phyloP scores from a whole-genome alignment of 2,888 invertebrate genomes.

The Lithosia quadra region DNA sequence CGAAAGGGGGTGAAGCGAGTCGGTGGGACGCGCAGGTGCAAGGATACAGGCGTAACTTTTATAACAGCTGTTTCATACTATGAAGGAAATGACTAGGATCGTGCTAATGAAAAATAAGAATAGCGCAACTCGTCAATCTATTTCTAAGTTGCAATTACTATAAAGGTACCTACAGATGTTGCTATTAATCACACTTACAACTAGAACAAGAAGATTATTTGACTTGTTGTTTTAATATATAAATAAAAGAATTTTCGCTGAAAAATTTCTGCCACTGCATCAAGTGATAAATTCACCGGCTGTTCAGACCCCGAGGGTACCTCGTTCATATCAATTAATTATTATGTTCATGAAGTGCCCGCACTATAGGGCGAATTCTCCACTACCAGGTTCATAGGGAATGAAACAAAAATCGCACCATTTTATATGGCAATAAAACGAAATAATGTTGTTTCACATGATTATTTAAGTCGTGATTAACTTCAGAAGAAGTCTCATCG shows the following conservation, averaged over 20 bases:
- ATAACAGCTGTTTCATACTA: conserved; percentile 78
- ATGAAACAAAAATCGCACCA: not conserved
- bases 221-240: not conserved
- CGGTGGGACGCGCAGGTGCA: conserved; percentile 75
- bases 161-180: conserved; percentile 54
- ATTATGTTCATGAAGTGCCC: too few species aligned
- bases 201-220: not conserved
- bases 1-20: conserved; percentile 62
- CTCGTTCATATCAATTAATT: not conserved
- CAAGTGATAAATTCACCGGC: not conserved
- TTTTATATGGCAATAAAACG: conserved; percentile 19
- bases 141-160: conserved; percentile 66
- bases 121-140: conserved; percentile 67
- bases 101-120: conserved; percentile 64
- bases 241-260: too few species aligned
- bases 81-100: conserved; percentile 73
- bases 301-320: not conserved
- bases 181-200: conserved; percentile 37
- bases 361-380: too few species aligned
- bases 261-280: too few species aligned
- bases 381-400: not conserved
- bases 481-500: conserved; percentile 25
- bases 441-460: conserved; percentile 15
- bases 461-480: conserved; percentile 16
- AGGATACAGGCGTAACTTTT: conserved; percentile 81